Base-by-base conservation (phyloP, 1,140 invertebrate species). In the Cyclina sinensis region DNA sequence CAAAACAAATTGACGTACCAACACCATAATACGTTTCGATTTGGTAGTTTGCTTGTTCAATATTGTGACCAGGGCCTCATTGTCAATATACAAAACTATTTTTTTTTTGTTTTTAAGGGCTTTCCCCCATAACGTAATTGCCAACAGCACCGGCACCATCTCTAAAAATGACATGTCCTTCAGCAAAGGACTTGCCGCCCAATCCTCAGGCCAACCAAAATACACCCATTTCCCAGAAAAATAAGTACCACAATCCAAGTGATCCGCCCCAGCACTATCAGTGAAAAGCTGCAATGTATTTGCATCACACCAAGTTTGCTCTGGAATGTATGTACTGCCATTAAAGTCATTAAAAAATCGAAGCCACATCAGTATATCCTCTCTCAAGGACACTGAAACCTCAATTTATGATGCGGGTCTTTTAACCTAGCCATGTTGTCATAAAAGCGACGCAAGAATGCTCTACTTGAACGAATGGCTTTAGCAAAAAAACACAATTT, bases 151-250 rank as follows among this genome's bases (percentile, higher is more conserved):
- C 12, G 78, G 89, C 1, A 90, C 51, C 18, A 90, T 30, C 48
- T 90, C 89, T 37, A 88, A 68, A 88, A 82, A 85, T 0, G 89
- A 80, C 1, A 88, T 85, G 39, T 81, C 79, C 3, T 27, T 79
- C n/a, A 87, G 24, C 21, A 87, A 78, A 1, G 27, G 27, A 9
- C 14, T 27, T 24, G n/a, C 43, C 27, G 32, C 18, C 80, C 84
- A n/a, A 70, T 9, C 3, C 62, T 39, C 16, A 0, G 70, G 85
- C 43, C 89, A 83, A 18, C 18, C 0, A 1, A 51, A 51, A 70
- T 46, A 87, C 14, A 30, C 4, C 85, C 85, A 90, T 11, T 65
- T 14, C 30, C 32, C 27, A 21, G 65, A 27, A 18, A 86, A 74
- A 43, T 82, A 84, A 54, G 16, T n/a, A 16, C 54, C 81, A 43